A percentile compares a stretch with the other conserved stretches of the same genome.
These are phyloP conservation scores for Porites cylindrica DNA, from an alignment of 92 coral and sea anemone species.

Conservation along the genomic window DNA sequence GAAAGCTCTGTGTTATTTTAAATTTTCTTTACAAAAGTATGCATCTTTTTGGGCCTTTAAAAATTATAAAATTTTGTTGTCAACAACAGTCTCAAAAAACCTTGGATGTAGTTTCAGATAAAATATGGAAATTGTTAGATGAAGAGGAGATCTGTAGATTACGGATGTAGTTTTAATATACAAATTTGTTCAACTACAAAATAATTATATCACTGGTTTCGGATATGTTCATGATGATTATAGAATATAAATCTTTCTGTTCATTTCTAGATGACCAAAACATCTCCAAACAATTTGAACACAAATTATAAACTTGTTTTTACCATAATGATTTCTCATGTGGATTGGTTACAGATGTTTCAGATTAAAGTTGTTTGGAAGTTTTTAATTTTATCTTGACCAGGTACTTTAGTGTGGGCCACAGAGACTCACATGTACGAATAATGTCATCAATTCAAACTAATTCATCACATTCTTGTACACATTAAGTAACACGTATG, in stretches of 20 bases:
- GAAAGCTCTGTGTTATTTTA: background rate
- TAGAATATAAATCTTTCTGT: background rate
- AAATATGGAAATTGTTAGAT: background rate
- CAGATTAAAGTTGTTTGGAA: too few species aligned
- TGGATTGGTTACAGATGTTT: constrained; percentile 5
- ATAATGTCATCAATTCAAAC: background rate
- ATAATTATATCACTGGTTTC: background rate
- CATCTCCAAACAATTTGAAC: constrained; percentile 10
- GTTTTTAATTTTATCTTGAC: background rate
- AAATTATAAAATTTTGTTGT: background rate
- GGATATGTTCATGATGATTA: background rate
- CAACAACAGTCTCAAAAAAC: background rate
- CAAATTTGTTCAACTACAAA: background rate
- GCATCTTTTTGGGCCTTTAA: background rate
- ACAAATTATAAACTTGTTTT: background rate
- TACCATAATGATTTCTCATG: background rate
- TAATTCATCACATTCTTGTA: background rate
- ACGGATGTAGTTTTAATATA: background rate
- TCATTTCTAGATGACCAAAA: constrained; percentile 18
- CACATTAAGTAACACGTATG: background rate
- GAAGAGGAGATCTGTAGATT: background rate
- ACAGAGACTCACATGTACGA: background rate
- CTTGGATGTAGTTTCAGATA: background rate
- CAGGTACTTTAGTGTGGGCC: background rate
- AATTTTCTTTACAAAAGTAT: background rate